Evolutionary conservation across 1,140 invertebrate species (phyloP), one percentile per base, ranked within the genome.

Genomic region (Idris sp.): DNA sequence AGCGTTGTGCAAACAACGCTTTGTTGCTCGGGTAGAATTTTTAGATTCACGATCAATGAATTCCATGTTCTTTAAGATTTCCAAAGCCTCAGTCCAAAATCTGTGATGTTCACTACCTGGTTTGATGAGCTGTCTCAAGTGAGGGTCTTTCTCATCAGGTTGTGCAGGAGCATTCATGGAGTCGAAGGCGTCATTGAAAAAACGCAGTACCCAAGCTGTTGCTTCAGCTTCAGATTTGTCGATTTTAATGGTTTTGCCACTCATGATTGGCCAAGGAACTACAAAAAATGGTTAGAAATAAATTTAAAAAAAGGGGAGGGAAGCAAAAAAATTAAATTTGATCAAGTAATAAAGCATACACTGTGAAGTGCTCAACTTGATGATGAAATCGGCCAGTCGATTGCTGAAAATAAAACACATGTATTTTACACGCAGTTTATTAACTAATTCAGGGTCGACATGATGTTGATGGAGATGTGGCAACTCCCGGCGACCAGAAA

Each of bases 361-460:
- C n/a, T n/a, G n/a, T n/a, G n/a, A n/a, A n/a, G n/a, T n/a, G n/a
- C n/a, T n/a, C n/a, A n/a, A n/a, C n/a, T n/a, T n/a, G n/a, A n/a
- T n/a, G n/a, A n/a, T n/a, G n/a, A n/a, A n/a, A n/a, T n/a, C n/a
- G n/a, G 49, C 36, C 1, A 54, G 8, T 19, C 49, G 1, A 0
- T 8, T 10, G 2, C 49, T 30, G 10, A 40, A 30, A 5, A 54
- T 54, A 5, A 30, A 0, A 8, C 41, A 46, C n/a, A 43, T 43
- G 35, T 61, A 33, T 30, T 61, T 61, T 2, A 61, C 56, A 0
- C 56, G 56, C 43, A 61, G 44, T 48, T 61, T 61, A 30, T 61
- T 46, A 8, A 61, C 30, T 6, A 48, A 16, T 26, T 16, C 9
- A 1, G 5, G 2, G n/a, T 46, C 11, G 0, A 61, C 25, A 13